Conservation (phyloP, 2,113 vertebrate species). For the Eonycteris spelaea region DNA sequence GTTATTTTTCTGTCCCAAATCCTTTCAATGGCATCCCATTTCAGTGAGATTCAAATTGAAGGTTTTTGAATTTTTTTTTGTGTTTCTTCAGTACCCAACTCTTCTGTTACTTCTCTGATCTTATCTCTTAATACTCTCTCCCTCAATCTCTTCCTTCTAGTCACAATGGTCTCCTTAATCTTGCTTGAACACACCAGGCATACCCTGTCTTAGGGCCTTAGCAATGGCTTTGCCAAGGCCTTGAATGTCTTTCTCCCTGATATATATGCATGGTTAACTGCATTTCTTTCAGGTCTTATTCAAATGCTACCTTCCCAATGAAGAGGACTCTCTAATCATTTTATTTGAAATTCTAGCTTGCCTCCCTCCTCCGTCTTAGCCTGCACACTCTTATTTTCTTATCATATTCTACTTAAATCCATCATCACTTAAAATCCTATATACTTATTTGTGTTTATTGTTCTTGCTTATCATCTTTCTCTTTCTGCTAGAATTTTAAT, state of each 20-base stretch:
- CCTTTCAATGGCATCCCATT: not conserved
- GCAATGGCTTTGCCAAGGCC: not conserved
- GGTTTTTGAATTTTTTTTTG: not conserved
- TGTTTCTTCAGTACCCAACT: not conserved
- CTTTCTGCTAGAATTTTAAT: slow-evolving; percentile 29
- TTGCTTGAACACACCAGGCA: not conserved
- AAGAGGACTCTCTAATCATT: not conserved
- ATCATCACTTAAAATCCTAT: not conserved
- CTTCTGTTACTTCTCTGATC: not conserved
- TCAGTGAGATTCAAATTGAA: not conserved
- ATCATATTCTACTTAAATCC: not conserved
- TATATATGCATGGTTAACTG: not conserved
- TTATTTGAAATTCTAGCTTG: not conserved
- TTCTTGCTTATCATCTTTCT: not conserved
- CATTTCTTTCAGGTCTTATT: not conserved
- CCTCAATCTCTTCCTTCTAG: not conserved
- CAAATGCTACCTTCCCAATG: not conserved
- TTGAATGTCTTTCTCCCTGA: not conserved
- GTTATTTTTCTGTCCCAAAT: not conserved
- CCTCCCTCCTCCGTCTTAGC: not conserved
- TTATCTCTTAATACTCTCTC: not conserved
- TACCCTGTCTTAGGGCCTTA: not conserved
- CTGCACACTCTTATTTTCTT: not conserved
- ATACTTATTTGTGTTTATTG: not conserved
- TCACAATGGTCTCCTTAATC: not conserved